phyloP scores from a whole-genome alignment of 2,888 invertebrate species.

The Mythimna pallens region DNA sequence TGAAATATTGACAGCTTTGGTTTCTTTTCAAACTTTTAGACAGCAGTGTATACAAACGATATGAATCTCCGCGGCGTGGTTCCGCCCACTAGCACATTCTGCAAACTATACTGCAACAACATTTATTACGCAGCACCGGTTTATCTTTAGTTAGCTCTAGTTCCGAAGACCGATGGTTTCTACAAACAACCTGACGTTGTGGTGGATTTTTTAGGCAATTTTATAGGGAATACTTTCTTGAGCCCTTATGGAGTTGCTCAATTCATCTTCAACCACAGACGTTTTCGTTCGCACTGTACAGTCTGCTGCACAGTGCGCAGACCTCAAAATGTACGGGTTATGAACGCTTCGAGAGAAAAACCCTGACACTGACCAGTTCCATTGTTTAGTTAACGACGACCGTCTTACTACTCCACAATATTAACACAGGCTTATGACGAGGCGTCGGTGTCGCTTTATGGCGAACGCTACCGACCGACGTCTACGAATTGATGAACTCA shows the following conservation, averaged over 20 bases:
- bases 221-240: background rate
- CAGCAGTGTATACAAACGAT: background rate
- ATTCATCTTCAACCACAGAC: background rate
- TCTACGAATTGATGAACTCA: constrained; percentile 4
- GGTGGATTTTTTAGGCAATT: background rate
- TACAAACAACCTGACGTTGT: constrained; percentile 2
- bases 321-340: background rate
- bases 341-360: background rate
- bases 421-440: constrained; percentile 1
- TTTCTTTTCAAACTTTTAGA: no score
- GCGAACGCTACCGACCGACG: background rate
- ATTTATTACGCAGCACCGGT: constrained; percentile 8
- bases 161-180: background rate
- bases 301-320: background rate
- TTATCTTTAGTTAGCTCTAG: background rate
- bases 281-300: background rate
- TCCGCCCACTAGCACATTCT: constrained; percentile 9
- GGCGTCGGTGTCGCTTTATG: background rate
- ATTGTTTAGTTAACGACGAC: constrained; percentile 8
- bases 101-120: constrained; percentile 3
- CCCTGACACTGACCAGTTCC: constrained; percentile 9
- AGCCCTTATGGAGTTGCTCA: constrained; percentile 4
- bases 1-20: no score
- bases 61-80: background rate
- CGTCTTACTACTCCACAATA: constrained; percentile 6